These are phyloP conservation scores for Menidia menidia DNA, from an alignment of 2,797 vertebrate genomes.

Conservation along the genomic window DNA sequence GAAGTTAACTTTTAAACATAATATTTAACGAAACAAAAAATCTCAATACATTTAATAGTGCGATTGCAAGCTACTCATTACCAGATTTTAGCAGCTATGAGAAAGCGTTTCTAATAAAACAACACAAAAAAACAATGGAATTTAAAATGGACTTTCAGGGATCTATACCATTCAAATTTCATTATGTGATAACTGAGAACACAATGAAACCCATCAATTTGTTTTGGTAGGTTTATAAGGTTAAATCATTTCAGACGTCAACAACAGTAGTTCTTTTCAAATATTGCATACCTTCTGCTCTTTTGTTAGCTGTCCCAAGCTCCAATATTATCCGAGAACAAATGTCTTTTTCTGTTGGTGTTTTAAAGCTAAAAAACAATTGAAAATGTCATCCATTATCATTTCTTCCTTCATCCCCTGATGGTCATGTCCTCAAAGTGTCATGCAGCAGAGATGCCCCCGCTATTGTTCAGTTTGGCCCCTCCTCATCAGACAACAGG, in stretches of 20 bases:
- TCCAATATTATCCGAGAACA: background rate
- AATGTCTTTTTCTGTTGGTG: background rate
- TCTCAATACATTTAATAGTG: too few relatives aligned
- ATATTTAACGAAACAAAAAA: too few relatives aligned
- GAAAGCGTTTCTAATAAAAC: too few relatives aligned
- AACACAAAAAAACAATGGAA: too few relatives aligned
- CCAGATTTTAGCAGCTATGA: too few relatives aligned
- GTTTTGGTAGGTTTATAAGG: conserved; percentile 20
- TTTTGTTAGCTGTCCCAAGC: background rate
- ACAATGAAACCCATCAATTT: conserved; percentile 24
- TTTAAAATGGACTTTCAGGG: too few relatives aligned
- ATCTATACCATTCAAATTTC: too few relatives aligned
- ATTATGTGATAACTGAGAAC: too few relatives aligned
- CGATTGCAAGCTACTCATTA: too few relatives aligned
- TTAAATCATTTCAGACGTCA: background rate
- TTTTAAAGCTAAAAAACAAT: conserved; percentile 4
- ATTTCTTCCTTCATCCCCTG: conserved; percentile 5
- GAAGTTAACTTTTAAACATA: too few relatives aligned
- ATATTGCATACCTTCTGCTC: conserved; percentile 38
- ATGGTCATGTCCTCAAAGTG: conserved; percentile 15
- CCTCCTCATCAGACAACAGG: conserved; percentile 61
- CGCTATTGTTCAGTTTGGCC: conserved; percentile 60
- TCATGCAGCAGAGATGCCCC: conserved; percentile 40
- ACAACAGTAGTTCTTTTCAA: background rate
- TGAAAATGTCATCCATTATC: background rate